Conservation (phyloP, 2,888 invertebrate genomes). For the Aplocera efformata region DNA sequence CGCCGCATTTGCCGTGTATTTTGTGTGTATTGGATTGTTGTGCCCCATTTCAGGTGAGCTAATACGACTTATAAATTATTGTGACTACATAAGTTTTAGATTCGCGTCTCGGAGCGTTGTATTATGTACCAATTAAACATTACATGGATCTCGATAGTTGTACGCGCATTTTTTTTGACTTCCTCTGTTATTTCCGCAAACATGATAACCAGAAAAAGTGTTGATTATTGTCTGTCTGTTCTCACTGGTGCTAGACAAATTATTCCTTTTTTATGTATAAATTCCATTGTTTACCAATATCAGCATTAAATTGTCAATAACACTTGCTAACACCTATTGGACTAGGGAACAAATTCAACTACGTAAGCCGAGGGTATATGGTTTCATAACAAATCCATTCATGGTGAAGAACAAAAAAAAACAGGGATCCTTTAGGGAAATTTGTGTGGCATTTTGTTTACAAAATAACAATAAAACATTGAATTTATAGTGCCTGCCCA, state of each 20-base stretch:
- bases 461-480: too few species aligned
- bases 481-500: too few species aligned
- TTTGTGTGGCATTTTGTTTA: too few species aligned
- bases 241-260: too few species aligned
- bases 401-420: too few species aligned
- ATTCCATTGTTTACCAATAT: neutral
- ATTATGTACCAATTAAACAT: constrained; percentile 4
- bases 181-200: constrained; percentile 36
- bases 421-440: too few species aligned
- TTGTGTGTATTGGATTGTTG: constrained; percentile 66
- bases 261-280: neutral
- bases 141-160: constrained; percentile 15
- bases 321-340: too few species aligned
- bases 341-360: too few species aligned
- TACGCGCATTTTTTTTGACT: constrained; percentile 44
- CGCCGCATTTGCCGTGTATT: constrained; percentile 65
- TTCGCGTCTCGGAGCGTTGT: constrained; percentile 10
- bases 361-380: too few species aligned
- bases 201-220: constrained; percentile 16
- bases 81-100: constrained; percentile 8
- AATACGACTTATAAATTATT: constrained; percentile 30
- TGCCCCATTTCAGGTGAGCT: constrained; percentile 68
- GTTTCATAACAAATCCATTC: too few species aligned
- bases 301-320: neutral
- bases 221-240: too few species aligned